A percentile compares a stretch with the other conserved stretches of the same genome.
Conservation (phyloP, 2,888 invertebrate species). For the Sarcophaga subvicina region DNA sequence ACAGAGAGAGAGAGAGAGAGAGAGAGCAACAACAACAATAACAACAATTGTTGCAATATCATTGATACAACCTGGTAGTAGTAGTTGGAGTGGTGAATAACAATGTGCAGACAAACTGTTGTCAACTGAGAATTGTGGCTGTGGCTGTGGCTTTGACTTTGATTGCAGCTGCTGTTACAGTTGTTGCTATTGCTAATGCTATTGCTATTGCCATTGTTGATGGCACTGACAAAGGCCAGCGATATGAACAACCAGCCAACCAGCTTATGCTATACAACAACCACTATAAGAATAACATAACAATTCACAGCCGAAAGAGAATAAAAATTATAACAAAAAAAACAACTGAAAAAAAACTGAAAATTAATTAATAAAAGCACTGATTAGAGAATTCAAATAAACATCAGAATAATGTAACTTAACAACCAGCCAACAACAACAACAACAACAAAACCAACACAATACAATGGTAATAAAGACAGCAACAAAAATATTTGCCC, state of each 20-base stretch:
- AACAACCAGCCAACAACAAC: constrained; percentile 24
- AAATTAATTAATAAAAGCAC: constrained; percentile 69
- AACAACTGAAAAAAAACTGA: constrained; percentile 42
- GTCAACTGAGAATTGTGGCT: constrained; percentile 66
- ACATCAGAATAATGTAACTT: constrained; percentile 45
- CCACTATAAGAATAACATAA: not conserved
- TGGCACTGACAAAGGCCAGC: constrained; percentile 68
- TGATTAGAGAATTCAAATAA: constrained; percentile 61
- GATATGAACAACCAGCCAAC: constrained; percentile 46
- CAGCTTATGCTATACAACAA: constrained; percentile 51
- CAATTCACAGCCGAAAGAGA: not conserved
- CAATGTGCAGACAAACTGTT: constrained; percentile 66
- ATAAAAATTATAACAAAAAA: not conserved
- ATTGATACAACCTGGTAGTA: constrained; percentile 14
- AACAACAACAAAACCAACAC: constrained; percentile 42
- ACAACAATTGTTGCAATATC: constrained; percentile 37
- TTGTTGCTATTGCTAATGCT: constrained; percentile 51
- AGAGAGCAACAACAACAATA: constrained; percentile 34
- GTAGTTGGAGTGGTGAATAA: constrained; percentile 30
- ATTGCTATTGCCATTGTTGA: constrained; percentile 57
- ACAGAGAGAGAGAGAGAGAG: constrained; percentile 25
- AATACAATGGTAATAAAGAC: constrained; percentile 11
- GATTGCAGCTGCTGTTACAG: constrained; percentile 63
- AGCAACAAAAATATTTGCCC: constrained; percentile 56
- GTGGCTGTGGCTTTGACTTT: constrained; percentile 63